Percentiles rank a stretch among this genome's conserved stretches.
phyloP scores from a whole-genome alignment of 2,113 vertebrate genomes.

The Semnornis frantzii region DNA sequence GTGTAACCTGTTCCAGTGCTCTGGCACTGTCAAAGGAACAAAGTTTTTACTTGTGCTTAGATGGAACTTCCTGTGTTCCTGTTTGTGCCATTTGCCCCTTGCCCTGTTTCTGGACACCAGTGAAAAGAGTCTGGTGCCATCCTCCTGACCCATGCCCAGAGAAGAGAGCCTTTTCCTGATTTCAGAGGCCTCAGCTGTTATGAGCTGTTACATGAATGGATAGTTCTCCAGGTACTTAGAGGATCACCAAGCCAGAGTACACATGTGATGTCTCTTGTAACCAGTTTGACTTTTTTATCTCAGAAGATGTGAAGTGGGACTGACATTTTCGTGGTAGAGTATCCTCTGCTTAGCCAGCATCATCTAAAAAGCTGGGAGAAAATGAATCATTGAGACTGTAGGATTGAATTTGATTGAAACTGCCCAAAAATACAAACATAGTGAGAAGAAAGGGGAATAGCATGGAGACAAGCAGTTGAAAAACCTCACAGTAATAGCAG shows the following conservation, averaged over 20 bases:
- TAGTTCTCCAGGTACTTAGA: background rate
- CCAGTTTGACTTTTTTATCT: background rate
- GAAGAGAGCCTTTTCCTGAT: background rate
- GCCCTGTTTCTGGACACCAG: too few relatives aligned
- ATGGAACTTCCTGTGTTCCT: too few relatives aligned
- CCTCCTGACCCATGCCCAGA: background rate
- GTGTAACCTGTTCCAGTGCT: too few relatives aligned
- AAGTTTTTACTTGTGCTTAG: too few relatives aligned
- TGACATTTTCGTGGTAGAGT: background rate
- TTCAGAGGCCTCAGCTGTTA: background rate
- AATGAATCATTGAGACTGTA: background rate
- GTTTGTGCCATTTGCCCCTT: too few relatives aligned
- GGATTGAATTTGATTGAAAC: background rate
- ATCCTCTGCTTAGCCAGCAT: background rate
- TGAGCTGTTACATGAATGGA: background rate
- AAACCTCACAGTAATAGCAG: background rate
- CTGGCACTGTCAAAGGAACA: too few relatives aligned
- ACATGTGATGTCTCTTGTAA: background rate
- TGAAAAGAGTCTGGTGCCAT: too few relatives aligned
- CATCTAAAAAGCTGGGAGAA: background rate
- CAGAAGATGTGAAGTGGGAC: background rate
- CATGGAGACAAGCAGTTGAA: background rate
- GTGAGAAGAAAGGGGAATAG: background rate
- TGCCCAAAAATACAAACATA: background rate
- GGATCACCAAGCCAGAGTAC: background rate